These are phyloP conservation scores for Cecidostiba fungosa DNA, from an alignment of 2,888 invertebrate genomes.

Conservation along the genomic window DNA sequence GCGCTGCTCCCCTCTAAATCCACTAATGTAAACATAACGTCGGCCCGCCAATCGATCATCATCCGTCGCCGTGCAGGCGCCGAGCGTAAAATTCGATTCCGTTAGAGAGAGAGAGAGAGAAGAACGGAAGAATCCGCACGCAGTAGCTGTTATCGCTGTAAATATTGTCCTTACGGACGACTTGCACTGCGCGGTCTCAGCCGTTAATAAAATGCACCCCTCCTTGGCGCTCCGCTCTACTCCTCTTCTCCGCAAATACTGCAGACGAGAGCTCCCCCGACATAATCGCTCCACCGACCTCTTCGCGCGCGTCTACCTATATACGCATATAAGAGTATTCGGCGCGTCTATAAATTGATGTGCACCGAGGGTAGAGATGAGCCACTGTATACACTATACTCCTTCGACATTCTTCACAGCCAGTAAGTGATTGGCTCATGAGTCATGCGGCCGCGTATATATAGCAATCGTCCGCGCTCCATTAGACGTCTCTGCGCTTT, in stretches of 20 bases:
- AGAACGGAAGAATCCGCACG: background rate
- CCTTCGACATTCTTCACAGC: background rate
- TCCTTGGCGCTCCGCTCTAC: background rate
- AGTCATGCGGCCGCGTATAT: slow-evolving; percentile 48
- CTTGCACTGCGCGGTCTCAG: background rate
- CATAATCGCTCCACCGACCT: background rate
- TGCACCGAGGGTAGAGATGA: background rate
- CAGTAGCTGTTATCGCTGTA: slow-evolving; percentile 42
- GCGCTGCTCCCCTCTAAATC: background rate
- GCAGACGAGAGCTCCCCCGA: background rate
- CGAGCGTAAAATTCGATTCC: background rate
- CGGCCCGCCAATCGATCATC: background rate
- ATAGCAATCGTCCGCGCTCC: slow-evolving; percentile 66
- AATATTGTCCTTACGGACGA: slow-evolving; percentile 49
- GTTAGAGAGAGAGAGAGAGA: background rate
- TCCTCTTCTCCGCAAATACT: slow-evolving; percentile 11
- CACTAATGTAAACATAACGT: slow-evolving; percentile 36
- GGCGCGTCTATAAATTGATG: background rate
- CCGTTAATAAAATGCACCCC: slow-evolving; percentile 55
- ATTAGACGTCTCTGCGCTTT: slow-evolving; percentile 40
- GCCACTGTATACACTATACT: background rate
- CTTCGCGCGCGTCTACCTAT: background rate
- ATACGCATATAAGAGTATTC: background rate
- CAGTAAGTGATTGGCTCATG: slow-evolving; percentile 65
- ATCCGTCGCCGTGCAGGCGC: slow-evolving; percentile 8